Percentiles rank a stretch among this genome's conserved stretches.
Evolutionary conservation across 2,113 vertebrate species (phyloP).

Genomic region (Climacteris rufus): DNA sequence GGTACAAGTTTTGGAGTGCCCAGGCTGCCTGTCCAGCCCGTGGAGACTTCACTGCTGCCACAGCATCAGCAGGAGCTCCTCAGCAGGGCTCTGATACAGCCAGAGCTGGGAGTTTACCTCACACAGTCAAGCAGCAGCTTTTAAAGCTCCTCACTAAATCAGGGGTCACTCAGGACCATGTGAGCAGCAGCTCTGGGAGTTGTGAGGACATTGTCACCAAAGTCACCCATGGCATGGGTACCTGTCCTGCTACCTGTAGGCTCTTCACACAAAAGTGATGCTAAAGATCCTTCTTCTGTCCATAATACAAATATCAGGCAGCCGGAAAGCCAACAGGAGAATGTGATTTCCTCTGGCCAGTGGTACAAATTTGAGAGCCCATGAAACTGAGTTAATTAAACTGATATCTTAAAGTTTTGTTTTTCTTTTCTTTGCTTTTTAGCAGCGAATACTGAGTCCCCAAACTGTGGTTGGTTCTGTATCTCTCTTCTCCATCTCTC

Average conservation of each 20-base stretch:
- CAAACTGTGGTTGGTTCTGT: background rate
- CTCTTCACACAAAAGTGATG: background rate
- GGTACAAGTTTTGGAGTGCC: background rate
- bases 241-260: accelerated
- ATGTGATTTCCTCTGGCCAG: background rate
- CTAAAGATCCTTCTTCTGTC: background rate
- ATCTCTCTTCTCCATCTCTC: background rate
- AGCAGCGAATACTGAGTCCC: background rate
- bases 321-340: background rate
- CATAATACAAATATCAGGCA: background rate
- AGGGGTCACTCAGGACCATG: background rate
- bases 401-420: background rate
- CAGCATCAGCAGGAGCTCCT: background rate
- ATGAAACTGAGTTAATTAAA: background rate
- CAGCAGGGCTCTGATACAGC: background rate
- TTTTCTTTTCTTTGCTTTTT: background rate
- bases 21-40: background rate
- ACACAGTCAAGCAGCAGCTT: background rate
- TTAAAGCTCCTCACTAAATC: background rate
- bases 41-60: background rate
- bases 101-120: background rate
- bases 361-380: background rate
- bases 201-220: background rate
- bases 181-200: background rate
- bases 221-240: accelerated